Conservation (phyloP, 1,140 invertebrate species). For the Lepidurus arcticus region DNA sequence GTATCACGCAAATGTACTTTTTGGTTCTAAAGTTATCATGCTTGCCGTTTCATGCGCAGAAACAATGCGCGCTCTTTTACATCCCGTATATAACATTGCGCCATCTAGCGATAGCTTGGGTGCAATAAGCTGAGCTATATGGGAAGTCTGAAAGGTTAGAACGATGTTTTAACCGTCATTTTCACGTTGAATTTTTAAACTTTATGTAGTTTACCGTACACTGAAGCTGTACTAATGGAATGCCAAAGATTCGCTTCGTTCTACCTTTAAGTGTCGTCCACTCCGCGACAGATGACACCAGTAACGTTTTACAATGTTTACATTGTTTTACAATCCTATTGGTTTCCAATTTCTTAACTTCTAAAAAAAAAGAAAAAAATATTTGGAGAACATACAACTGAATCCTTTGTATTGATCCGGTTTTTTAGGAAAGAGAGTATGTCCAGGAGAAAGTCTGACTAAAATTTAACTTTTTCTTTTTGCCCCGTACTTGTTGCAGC, state of each 20-base stretch:
- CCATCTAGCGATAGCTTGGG: too few relatives aligned
- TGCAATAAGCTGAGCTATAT: too few relatives aligned
- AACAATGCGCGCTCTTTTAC: too few relatives aligned
- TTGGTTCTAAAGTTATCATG: too few relatives aligned
- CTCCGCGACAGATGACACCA: background rate
- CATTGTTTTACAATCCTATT: background rate
- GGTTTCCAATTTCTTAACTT: background rate
- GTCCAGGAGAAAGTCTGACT: constrained; percentile 47
- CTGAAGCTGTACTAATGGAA: constrained; percentile 24
- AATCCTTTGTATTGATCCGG: too few relatives aligned
- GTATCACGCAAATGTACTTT: too few relatives aligned
- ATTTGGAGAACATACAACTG: background rate
- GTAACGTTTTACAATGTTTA: background rate
- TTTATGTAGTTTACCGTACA: background rate
- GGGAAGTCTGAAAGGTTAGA: too few relatives aligned
- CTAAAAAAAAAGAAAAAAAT: background rate
- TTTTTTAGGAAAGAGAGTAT: constrained; percentile 40
- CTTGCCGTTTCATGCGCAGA: too few relatives aligned
- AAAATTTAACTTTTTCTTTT: constrained; percentile 47
- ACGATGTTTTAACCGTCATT: too few relatives aligned
- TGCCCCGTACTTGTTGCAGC: constrained; percentile 44
- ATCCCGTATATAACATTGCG: too few relatives aligned
- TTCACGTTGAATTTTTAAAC: too few relatives aligned
- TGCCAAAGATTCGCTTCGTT: constrained; percentile 25
- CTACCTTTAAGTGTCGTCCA: constrained; percentile 24